Conservation (phyloP, 1,140 invertebrate species). For the Hypsibius dujardini region DNA sequence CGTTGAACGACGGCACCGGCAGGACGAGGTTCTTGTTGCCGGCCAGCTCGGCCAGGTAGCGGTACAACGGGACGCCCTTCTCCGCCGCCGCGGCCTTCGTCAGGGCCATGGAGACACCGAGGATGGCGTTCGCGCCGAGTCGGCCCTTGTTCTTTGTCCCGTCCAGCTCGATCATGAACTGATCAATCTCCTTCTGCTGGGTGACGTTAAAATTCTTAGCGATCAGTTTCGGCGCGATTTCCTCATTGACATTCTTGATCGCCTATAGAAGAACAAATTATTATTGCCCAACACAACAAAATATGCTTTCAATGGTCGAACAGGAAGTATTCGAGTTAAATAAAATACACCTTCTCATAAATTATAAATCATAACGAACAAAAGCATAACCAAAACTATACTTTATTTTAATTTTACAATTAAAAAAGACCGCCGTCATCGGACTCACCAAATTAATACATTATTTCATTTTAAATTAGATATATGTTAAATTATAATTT, state of each 20-base stretch:
- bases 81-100: slow-evolving; percentile 90
- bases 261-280: no score
- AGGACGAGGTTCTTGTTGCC: slow-evolving; percentile 75
- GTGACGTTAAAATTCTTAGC: slow-evolving; percentile 64
- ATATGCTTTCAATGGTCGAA: no score
- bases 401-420: no score
- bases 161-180: slow-evolving; percentile 76
- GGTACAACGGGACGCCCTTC: slow-evolving; percentile 67
- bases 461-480: no score
- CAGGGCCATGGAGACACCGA: slow-evolving; percentile 86
- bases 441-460: no score
- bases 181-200: slow-evolving; percentile 78
- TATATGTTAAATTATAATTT: no score
- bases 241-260: slow-evolving; percentile 72
- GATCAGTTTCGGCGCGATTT: slow-evolving; percentile 64
- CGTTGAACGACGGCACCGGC: slow-evolving; percentile 92
- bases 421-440: no score
- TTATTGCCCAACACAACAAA: no score
- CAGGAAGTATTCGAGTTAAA: no score
- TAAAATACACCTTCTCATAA: no score
- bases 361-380: no score
- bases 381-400: no score
- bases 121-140: slow-evolving; percentile 89
- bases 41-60: slow-evolving; percentile 70
- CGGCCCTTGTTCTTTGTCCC: slow-evolving; percentile 85